Evolutionary conservation across 2,113 vertebrate genomes (phyloP).

Genomic region (Nycticryphes semicollaris): DNA sequence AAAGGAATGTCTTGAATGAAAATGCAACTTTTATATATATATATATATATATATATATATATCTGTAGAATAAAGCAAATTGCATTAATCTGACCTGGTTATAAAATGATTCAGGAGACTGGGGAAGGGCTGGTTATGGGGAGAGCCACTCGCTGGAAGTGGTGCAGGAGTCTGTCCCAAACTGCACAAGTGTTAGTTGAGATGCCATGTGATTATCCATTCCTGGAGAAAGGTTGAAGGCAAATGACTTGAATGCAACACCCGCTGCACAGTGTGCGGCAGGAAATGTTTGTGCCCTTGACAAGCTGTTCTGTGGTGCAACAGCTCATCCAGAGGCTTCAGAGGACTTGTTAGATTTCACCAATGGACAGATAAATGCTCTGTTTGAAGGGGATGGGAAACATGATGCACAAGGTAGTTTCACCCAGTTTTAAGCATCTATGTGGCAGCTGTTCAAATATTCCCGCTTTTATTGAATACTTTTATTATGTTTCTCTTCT

Average conservation of each 20-base stretch:
- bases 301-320: neutral
- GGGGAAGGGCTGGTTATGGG: neutral
- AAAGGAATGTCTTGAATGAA: neutral
- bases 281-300: neutral
- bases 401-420: neutral
- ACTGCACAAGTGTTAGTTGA: neutral
- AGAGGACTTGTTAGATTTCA: neutral
- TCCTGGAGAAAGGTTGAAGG: neutral
- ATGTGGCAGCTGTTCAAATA: fast-evolving
- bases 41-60: too few species aligned
- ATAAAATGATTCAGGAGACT: neutral
- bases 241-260: neutral
- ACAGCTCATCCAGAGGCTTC: fast-evolving
- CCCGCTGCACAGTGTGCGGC: neutral
- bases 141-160: fast-evolving
- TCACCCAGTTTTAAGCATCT: neutral
- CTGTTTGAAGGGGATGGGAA: neutral
- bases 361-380: neutral
- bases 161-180: neutral
- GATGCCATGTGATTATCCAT: neutral
- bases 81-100: neutral
- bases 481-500: neutral
- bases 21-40: too few species aligned
- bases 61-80: neutral
- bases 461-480: neutral